phyloP scores from a whole-genome alignment of 2,888 invertebrate genomes.

The Mylabris sibirica region DNA sequence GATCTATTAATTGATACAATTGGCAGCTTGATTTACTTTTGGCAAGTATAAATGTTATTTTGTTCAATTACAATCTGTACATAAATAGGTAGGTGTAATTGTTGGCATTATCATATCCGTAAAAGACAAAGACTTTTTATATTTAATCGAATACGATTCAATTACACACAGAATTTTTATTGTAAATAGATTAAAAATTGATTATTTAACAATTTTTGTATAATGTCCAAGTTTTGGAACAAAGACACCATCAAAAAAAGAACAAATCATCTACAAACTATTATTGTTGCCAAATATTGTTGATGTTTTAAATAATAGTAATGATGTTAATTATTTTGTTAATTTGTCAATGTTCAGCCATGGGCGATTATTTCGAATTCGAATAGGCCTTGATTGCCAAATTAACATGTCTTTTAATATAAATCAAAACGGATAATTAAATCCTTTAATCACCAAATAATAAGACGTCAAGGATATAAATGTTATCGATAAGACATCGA shows the following conservation, averaged over 20 bases:
- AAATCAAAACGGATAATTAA: not conserved
- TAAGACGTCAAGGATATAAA: not conserved
- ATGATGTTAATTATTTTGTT: not conserved
- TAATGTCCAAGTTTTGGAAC: not conserved
- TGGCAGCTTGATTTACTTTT: constrained; percentile 45
- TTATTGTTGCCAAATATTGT: not conserved
- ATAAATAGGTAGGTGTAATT: not conserved
- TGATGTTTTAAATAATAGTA: not conserved
- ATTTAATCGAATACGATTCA: too few relatives aligned
- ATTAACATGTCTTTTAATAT: not conserved
- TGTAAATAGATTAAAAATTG: too few relatives aligned
- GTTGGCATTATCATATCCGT: not conserved
- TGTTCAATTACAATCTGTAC: not conserved
- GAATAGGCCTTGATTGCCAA: not conserved
- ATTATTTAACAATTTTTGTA: not conserved
- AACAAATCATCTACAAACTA: not conserved
- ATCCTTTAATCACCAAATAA: not conserved
- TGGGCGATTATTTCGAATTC: not conserved
- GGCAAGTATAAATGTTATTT: constrained; percentile 41
- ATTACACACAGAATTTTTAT: not conserved
- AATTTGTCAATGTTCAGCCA: constrained; percentile 1
- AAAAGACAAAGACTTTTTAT: not conserved
- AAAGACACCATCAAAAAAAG: not conserved
- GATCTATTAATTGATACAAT: constrained; percentile 48
- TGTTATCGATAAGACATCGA: not conserved